Percentiles rank a stretch among this genome's conserved stretches.
Evolutionary conservation across 2,113 vertebrate species (phyloP).

Genomic region (Penelope pileata): DNA sequence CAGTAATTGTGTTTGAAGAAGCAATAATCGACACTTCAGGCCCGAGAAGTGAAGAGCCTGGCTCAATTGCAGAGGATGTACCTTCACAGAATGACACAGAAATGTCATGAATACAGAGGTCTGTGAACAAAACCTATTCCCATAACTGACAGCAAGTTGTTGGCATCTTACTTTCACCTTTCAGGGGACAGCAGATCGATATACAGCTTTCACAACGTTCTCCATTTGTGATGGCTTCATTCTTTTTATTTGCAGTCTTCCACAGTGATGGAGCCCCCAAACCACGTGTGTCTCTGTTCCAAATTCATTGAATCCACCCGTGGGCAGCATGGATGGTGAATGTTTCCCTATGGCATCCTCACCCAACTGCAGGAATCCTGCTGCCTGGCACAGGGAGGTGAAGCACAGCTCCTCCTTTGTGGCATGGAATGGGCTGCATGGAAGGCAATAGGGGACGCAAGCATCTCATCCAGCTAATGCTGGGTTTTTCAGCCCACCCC

Average conservation of each 20-base stretch:
- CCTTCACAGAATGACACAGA: background rate
- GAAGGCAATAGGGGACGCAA: rapidly evolving
- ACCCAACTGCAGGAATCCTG: background rate
- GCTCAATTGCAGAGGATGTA: background rate
- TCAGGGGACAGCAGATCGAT: background rate
- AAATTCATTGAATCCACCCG: background rate
- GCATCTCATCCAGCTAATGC: rapidly evolving
- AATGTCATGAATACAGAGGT: background rate
- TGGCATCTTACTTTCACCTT: background rate
- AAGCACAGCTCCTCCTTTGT: background rate
- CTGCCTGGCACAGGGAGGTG: background rate
- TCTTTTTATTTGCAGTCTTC: background rate
- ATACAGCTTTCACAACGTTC: background rate
- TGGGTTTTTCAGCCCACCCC: background rate
- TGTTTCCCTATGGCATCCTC: background rate
- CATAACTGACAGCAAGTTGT: background rate
- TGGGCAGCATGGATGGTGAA: background rate
- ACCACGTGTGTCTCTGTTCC: rapidly evolving
- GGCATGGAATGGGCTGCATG: background rate
- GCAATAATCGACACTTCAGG: conserved; percentile 32
- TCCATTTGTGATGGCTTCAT: background rate
- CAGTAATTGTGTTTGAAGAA: background rate
- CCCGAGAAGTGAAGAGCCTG: background rate
- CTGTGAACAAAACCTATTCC: background rate
- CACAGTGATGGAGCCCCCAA: background rate